Evolutionary conservation across 2,113 vertebrate genomes (phyloP).

Genomic region (Melanostigma gelatinosum): DNA sequence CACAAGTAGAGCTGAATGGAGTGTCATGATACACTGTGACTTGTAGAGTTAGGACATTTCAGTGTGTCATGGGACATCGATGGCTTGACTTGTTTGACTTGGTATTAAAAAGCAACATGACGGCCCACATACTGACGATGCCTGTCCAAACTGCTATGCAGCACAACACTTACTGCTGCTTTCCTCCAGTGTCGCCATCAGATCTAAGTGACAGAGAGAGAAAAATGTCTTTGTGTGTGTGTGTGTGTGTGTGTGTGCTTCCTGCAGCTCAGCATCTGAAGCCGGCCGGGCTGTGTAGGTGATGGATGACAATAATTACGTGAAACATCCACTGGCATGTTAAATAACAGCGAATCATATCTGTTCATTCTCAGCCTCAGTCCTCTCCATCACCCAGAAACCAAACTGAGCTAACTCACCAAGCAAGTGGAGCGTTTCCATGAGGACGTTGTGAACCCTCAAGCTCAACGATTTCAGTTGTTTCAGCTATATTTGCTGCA

Average conservation of each 20-base stretch:
- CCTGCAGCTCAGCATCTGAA: conserved; percentile 24
- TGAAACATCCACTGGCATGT: conserved; percentile 44
- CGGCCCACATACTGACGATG: neutral
- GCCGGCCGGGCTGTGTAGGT: conserved; percentile 19
- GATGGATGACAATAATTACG: conserved; percentile 69
- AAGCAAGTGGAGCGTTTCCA: too few relatives aligned
- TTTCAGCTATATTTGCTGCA: neutral
- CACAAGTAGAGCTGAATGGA: neutral
- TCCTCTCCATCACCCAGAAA: conserved; percentile 41
- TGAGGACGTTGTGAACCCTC: neutral
- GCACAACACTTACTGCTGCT: conserved; percentile 5
- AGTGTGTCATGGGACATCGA: neutral
- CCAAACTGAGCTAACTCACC: neutral
- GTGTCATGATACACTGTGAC: neutral
- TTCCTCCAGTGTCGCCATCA: conserved; percentile 1
- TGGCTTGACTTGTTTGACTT: neutral
- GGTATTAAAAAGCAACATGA: neutral
- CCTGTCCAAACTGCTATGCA: conserved; percentile 9
- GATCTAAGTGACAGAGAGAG: conserved; percentile 41
- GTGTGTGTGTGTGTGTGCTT: neutral
- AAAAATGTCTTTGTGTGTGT: conserved; percentile 11
- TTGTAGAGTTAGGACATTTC: neutral
- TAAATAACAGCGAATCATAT: conserved; percentile 42
- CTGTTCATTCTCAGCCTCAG: conserved; percentile 4
- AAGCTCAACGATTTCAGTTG: neutral